These are phyloP conservation scores for Adelognathus sp. DNA, from an alignment of 2,888 invertebrate species.

Conservation along the genomic window DNA sequence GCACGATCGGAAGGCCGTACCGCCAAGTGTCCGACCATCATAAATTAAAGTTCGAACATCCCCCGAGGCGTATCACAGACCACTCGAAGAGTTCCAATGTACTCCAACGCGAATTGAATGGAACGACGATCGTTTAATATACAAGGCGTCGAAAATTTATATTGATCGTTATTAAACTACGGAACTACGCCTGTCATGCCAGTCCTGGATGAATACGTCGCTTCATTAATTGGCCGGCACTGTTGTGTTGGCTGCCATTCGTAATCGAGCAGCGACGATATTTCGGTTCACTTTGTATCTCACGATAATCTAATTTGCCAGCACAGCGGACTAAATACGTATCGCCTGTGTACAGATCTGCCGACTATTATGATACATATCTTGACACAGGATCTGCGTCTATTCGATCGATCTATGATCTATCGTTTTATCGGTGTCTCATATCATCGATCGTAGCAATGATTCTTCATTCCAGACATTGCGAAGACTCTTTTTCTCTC, in stretches of 20 bases:
- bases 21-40: slow-evolving; percentile 16
- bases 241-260: background rate
- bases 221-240: slow-evolving; percentile 13
- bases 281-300: slow-evolving; percentile 17
- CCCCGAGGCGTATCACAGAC: slow-evolving; percentile 1
- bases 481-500: slow-evolving; percentile 7
- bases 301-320: slow-evolving; percentile 39
- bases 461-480: slow-evolving; percentile 21
- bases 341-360: slow-evolving; percentile 11
- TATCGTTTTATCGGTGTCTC: slow-evolving; percentile 21
- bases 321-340: slow-evolving; percentile 3
- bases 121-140: slow-evolving; percentile 7
- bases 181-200: slow-evolving; percentile 27
- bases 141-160: background rate
- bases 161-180: slow-evolving; percentile 12
- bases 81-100: background rate
- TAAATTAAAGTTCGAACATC: slow-evolving; percentile 33
- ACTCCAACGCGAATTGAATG: slow-evolving; percentile 16
- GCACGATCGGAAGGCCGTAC: slow-evolving; percentile 16
- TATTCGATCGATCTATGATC: slow-evolving; percentile 41
- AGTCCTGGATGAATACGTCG: slow-evolving; percentile 16
- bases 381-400: slow-evolving; percentile 1
- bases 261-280: slow-evolving; percentile 1
- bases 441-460: slow-evolving; percentile 28
- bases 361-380: slow-evolving; percentile 12